Base-by-base conservation (phyloP, 2,113 vertebrate genomes). In the Nerophis ophidion region DNA sequence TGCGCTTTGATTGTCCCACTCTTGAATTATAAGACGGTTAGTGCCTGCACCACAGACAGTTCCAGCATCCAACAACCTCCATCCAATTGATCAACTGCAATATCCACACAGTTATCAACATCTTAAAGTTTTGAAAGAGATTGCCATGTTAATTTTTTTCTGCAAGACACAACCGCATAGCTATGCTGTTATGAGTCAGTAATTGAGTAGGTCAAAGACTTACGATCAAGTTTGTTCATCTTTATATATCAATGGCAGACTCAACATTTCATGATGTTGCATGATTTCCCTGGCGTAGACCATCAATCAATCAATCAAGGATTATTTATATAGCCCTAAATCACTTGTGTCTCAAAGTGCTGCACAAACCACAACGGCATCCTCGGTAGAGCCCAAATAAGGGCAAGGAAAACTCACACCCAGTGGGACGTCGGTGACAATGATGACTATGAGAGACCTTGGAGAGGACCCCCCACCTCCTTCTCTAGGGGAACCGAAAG, bases 1-100 rank as follows among this genome's bases (percentile, higher is more conserved):
- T 48, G 7, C 74, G 81, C 86, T 89, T 89, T 89, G 86, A 91
- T 90, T 82, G 72, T 80, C 75, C 76, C 64, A 71, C 76, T 84
- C 84, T 84, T 77, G 71, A 87, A 86, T 84, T 83, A 79, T 83
- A 81, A 85, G 81, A 85, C 66, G 53, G 75, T 80, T 83, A 71
- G 81, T 73, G 65, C 77, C 81, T 80, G 76, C 70, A 71, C 84
- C 78, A 65, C 73, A 55, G 78, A 86, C 84, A 87, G 83, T 88
- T 88, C 76, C 78, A 79, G 75, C 74, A 70, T 70, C 83, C 73
- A 68, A 48, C 68, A 72, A 76, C 76, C 80, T 78, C 57, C 79
- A 65, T 53, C 59, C 7, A 48, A 68, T 66, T 71, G 77, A 74
- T 58, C 67, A 57, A 63, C 69, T 80, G 74, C 69, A 59, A 51